Base-by-base conservation (phyloP, 2,113 vertebrate species). In the Catharus bicknelli region DNA sequence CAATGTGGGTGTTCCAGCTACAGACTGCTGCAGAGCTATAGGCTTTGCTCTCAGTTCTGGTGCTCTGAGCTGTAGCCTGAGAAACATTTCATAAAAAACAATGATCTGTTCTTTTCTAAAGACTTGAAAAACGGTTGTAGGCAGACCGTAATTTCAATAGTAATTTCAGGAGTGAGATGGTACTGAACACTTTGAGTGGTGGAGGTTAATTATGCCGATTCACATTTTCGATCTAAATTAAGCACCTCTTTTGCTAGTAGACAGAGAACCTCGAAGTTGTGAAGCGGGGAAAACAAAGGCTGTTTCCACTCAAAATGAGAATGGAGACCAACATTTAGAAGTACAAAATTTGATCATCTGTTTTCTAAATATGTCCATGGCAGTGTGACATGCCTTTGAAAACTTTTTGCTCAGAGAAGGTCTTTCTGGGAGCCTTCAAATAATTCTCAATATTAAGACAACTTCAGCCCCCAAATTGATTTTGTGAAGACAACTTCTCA, bases 141-240 rank as follows among this genome's bases (percentile, higher is more conserved):
- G 97, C 93, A 97, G 97, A 79, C 54, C 73, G 95, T 66, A 87
- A 95, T 55, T 81, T 88, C 86, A 92, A 54, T 5, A 97, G 96
- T 98, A 97, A 98, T 97, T 97, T 98, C 97, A 96, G 94, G 95
- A 98, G 96, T 91, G 87, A 97, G 95, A 93, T 79, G 94, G 95
- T 92, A 96, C 96, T 90, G 86, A 97, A 92, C 95, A 78, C 91
- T 95, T 95, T 5, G 79, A 97, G 92, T 89, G 90, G 91, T 43
- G 43, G 58, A 92, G 93, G 89, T 96, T 96, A 95, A 97, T 98
- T 97, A 96, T 98, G 97, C 97, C 96, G 94, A 98, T 97, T 98
- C 98, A 98, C 96, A 98, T 98, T 98, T 98, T 97, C 95, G 78
- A 94, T 97, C 96, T 97, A 98, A 97, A 97, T 97, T 97, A 98